Evolutionary conservation across 2,797 vertebrate species (phyloP), one percentile per base, ranked within the genome.

Genomic region (Poeciliopsis turneri): DNA sequence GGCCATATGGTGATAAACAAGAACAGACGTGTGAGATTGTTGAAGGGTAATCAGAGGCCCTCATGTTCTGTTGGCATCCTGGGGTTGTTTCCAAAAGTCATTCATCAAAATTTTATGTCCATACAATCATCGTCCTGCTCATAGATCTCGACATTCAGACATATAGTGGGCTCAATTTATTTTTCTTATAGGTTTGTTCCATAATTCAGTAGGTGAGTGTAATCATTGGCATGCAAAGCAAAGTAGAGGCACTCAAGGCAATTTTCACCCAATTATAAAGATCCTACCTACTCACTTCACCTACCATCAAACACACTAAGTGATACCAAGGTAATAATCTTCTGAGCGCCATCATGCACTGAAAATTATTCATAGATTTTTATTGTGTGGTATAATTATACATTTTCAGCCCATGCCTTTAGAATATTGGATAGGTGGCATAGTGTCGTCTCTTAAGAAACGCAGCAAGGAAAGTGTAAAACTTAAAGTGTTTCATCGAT

Each of bases 321-420:
- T 80, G 41, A 88, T 82, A 85, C 74, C 78, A 77, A 83, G 75
- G 88, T 89, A 86, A 78, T 90, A 82, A 88, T 89, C 81, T 77
- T 82, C 74, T 73, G 39, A 41, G 84, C 78, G 82, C 83, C 64
- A 74, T 84, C 75, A 46, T 74, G 72, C 45, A 55, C 83, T 82
- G 90, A 88, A 93, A 74, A 91, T 94, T 93, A 93, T 94, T 93
- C 91, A 93, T 93, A 73, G 90, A 90, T 84, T 90, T 86, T 78
- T 87, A 89, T 93, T 92, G 91, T 92, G 85, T 72, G 80, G 70
- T 84, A 85, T 91, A 92, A 92, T 93, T 90, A 88, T 84, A 86
- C 76, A 55, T 20, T 86, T 90, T 90, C 85, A 82, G 72, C 30
- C 76, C 61, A 78, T 87, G 85, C 88, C 86, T 92, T 90, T 64